Base-by-base conservation (phyloP, 1,140 invertebrate species). In the Physella acuta region DNA sequence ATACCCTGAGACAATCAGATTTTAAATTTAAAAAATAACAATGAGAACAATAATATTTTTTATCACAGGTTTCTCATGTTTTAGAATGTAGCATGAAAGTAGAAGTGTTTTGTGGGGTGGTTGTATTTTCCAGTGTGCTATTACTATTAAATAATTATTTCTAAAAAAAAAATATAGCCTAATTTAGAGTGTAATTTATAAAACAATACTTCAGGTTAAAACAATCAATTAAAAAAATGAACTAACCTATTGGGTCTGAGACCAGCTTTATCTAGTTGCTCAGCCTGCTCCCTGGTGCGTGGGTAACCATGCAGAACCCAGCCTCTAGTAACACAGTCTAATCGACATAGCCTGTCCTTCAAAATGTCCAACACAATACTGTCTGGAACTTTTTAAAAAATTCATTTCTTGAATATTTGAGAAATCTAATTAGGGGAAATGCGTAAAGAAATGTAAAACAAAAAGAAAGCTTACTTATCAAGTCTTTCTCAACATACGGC, bases 281-380 rank as follows among this genome's bases (percentile, higher is more conserved):
- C 83, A 0, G 81, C 85, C 64, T 86, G 85, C 55, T 84, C 82
- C n/a, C 78, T 49, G 4, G 77, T 81, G 3, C 73, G 55, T 5
- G 85, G 85, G 62, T 79, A 86, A 0, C 84, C 85, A 74, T 82
- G 78, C 36, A 86, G 67, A 8, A 86, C 83, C 85, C 85, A 86
- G 1, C 85, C 85, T 58, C 81, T 68, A 24, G 78, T 84, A 24
- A 82, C 77, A 79, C 83, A 85, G 70, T 85, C 84, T 65, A 85
- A 59, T 71, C 84, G 79, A 33, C 76, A 75, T 52, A 86, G 74
- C 17, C 84, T 70, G 0, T 83, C 79, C 49, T 78, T 75, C 30
- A 86, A 58, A 16, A 86, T 75, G 59, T 74, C 77, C 75, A 85
- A 66, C n/a, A 86, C 75, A 52, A 83, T 77, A 36, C 71, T 77